Percentiles rank a stretch among this genome's conserved stretches.
These are phyloP conservation scores for Malthinus flaveolus DNA, from an alignment of 2,888 invertebrate genomes.

Conservation along the genomic window DNA sequence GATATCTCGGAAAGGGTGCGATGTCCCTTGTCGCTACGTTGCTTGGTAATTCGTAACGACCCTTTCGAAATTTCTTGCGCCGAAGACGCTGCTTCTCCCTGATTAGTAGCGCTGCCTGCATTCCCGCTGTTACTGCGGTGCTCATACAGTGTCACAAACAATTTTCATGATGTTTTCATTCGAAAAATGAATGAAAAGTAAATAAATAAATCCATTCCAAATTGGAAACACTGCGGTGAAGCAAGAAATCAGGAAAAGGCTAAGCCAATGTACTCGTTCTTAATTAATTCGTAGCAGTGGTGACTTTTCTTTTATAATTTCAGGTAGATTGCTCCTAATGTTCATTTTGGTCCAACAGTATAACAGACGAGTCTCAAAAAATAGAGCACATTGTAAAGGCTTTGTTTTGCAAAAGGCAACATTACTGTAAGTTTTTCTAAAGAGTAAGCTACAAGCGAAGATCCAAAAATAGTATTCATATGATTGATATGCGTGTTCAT, in stretches of 20 bases:
- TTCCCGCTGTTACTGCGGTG: slow-evolving; percentile 65
- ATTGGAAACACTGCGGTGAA: neutral
- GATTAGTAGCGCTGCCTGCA: slow-evolving; percentile 93
- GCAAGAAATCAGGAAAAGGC: neutral
- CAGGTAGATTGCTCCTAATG: neutral
- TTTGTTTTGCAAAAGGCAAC: slow-evolving; percentile 26
- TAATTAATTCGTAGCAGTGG: neutral
- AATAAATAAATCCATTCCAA: neutral
- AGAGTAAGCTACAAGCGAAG: slow-evolving; percentile 30
- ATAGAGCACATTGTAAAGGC: slow-evolving; percentile 29
- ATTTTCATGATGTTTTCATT: slow-evolving; percentile 13
- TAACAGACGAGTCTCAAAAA: slow-evolving; percentile 33
- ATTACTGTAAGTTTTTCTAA: slow-evolving; percentile 22
- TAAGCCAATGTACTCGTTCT: neutral
- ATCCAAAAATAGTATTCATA: slow-evolving; percentile 30
- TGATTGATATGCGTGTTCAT: slow-evolving; percentile 25
- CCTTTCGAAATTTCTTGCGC: slow-evolving; percentile 76
- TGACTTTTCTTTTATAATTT: slow-evolving; percentile 1
- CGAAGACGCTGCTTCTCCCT: slow-evolving; percentile 87
- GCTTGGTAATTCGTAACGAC: slow-evolving; percentile 80
- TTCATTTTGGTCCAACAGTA: neutral
- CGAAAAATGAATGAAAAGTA: slow-evolving; percentile 11
- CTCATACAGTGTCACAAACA: slow-evolving; percentile 50
- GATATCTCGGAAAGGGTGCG: slow-evolving; percentile 86
- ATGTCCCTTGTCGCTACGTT: slow-evolving; percentile 86